A percentile compares a stretch with the other conserved stretches of the same genome.
phyloP scores from a whole-genome alignment of 2,797 vertebrate genomes.

The Gallinago nigripennis region DNA sequence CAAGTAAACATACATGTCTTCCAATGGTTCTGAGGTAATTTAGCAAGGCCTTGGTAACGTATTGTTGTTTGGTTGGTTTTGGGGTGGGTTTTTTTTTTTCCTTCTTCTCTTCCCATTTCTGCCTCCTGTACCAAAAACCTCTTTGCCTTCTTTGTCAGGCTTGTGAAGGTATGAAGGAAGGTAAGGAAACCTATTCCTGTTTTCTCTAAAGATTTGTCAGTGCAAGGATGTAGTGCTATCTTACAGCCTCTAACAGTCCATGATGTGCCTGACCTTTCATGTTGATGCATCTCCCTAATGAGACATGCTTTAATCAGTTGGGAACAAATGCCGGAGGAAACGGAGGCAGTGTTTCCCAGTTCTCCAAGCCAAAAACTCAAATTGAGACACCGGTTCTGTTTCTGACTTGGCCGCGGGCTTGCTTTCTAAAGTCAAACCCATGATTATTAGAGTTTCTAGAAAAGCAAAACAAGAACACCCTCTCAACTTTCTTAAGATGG shows the following conservation, averaged over 20 bases:
- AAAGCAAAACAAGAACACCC: not conserved
- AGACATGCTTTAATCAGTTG: not conserved
- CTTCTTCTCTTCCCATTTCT: not conserved
- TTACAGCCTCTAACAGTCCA: not conserved
- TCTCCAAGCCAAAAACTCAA: fast-evolving
- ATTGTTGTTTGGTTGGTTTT: not conserved
- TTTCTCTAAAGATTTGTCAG: not conserved
- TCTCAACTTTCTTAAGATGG: not conserved
- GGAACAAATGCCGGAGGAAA: not conserved
- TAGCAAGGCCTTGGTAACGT: not conserved
- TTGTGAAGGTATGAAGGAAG: not conserved
- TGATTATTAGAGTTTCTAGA: not conserved
- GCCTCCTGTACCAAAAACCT: not conserved
- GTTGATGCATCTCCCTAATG: not conserved
- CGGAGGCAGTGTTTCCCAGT: not conserved
- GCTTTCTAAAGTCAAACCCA: not conserved
- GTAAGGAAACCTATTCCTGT: not conserved
- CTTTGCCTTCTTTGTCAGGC: not conserved
- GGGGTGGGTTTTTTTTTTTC: not conserved
- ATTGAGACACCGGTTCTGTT: not conserved
- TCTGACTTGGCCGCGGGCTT: not conserved
- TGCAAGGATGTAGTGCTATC: not conserved
- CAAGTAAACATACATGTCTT: not conserved
- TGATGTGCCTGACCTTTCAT: not conserved
- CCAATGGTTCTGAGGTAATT: not conserved